These are phyloP conservation scores for Melanostigma gelatinosum DNA, from an alignment of 2,113 vertebrate genomes.

Conservation along the genomic window DNA sequence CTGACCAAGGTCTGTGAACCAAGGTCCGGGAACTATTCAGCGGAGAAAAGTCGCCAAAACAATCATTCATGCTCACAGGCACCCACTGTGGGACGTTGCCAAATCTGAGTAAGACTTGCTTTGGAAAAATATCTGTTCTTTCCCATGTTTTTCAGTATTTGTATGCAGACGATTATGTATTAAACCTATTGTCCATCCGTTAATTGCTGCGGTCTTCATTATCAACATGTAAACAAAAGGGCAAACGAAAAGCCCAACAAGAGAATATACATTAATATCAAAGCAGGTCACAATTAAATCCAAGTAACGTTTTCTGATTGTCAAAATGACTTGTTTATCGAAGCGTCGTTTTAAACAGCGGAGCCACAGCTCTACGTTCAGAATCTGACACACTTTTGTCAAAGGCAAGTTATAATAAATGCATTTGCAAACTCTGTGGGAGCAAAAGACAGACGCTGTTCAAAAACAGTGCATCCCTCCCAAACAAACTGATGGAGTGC, in stretches of 20 bases:
- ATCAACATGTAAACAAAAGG: background rate
- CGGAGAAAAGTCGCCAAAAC: background rate
- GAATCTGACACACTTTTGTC: background rate
- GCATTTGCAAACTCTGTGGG: background rate
- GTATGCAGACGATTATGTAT: background rate
- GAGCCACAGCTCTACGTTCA: background rate
- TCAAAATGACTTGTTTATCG: background rate
- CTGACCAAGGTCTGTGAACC: constrained; percentile 23
- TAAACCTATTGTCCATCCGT: background rate
- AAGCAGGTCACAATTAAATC: background rate
- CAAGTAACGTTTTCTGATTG: background rate
- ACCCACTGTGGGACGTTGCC: background rate
- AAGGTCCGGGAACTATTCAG: constrained; percentile 27
- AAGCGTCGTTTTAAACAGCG: background rate
- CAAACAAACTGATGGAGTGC: background rate
- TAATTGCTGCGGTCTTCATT: background rate
- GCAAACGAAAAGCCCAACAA: too few relatives aligned
- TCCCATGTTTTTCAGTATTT: background rate
- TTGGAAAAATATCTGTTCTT: background rate
- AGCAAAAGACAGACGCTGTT: background rate
- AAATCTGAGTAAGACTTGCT: background rate
- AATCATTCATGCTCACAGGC: constrained; percentile 1
- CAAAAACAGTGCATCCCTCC: background rate
- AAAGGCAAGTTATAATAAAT: too few relatives aligned
- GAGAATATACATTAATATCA: background rate